These are phyloP conservation scores for Ephestia elutella DNA, from an alignment of 1,140 invertebrate genomes.

Conservation along the genomic window DNA sequence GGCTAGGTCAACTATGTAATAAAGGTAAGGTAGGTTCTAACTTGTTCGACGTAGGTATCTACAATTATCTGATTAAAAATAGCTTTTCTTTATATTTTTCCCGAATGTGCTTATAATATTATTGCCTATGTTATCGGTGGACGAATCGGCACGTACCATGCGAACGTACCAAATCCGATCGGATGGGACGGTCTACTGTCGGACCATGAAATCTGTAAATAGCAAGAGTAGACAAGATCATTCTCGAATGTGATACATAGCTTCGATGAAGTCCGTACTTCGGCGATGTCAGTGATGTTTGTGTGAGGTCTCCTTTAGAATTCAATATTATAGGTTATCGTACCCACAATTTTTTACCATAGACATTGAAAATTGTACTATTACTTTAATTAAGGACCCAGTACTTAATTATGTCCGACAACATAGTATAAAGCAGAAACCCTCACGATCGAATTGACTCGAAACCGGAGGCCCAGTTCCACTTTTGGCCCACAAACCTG, in stretches of 20 bases:
- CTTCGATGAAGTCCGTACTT: no score
- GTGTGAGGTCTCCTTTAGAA: background rate
- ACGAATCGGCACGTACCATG: background rate
- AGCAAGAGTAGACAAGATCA: background rate
- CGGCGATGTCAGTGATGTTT: background rate
- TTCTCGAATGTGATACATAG: no score
- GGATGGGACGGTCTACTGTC: background rate
- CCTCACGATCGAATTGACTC: background rate
- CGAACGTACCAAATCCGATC: background rate
- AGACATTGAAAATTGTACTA: no score
- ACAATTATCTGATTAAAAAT: no score
- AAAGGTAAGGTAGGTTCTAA: no score
- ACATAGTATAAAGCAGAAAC: background rate
- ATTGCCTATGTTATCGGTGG: no score
- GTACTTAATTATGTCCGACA: background rate
- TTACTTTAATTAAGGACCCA: background rate
- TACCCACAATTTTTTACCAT: no score
- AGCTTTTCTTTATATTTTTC: no score
- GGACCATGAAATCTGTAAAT: background rate
- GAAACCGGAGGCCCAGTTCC: background rate
- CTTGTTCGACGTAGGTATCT: no score
- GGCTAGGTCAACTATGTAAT: no score
- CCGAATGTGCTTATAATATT: no score
- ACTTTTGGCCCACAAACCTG: slow-evolving; percentile 6
- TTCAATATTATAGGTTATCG: no score